A percentile compares a stretch with the other conserved stretches of the same genome.
phyloP scores from a whole-genome alignment of 1,140 invertebrate species.

The Choristoneura fumiferana region DNA sequence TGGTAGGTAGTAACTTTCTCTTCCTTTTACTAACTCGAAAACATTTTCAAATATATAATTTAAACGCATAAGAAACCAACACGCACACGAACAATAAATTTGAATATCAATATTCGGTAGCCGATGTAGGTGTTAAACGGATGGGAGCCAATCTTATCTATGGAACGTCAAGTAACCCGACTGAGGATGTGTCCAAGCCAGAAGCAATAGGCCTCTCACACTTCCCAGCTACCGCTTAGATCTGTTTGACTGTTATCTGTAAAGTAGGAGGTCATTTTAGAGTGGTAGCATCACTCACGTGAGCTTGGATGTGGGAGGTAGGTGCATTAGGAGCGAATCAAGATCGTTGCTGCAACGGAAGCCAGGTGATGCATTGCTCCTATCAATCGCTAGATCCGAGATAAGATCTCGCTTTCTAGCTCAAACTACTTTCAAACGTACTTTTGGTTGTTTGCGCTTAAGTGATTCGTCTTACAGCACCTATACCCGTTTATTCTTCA shows the following conservation, averaged over 20 bases:
- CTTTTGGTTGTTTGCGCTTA: conserved; percentile 40
- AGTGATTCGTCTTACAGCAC: conserved; percentile 40
- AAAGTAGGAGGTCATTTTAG: conserved; percentile 33
- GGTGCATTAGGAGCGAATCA: conserved; percentile 64
- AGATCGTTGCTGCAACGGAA: conserved; percentile 69
- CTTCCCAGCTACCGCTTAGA: conserved; percentile 19
- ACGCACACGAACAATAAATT: conserved; percentile 30
- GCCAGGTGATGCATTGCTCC: conserved; percentile 67
- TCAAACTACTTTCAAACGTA: conserved; percentile 47
- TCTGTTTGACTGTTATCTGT: conserved; percentile 19
- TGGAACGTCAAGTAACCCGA: conserved; percentile 39
- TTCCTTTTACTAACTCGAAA: not conserved
- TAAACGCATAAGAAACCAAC: conserved; percentile 23
- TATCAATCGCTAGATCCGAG: conserved; percentile 59
- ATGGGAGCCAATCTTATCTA: conserved; percentile 44
- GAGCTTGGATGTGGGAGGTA: conserved; percentile 55
- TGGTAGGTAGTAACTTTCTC: not conserved
- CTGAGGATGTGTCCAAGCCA: conserved; percentile 32
- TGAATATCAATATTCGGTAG: conserved; percentile 47
- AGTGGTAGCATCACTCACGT: conserved; percentile 42
- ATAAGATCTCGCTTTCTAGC: conserved; percentile 64
- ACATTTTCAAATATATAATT: not conserved
- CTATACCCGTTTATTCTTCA: conserved; percentile 29
- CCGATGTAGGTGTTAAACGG: conserved; percentile 56
- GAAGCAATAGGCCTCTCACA: conserved; percentile 25